Evolutionary conservation across 2,797 vertebrate species (phyloP).

Genomic region (Propithecus perrieri): DNA sequence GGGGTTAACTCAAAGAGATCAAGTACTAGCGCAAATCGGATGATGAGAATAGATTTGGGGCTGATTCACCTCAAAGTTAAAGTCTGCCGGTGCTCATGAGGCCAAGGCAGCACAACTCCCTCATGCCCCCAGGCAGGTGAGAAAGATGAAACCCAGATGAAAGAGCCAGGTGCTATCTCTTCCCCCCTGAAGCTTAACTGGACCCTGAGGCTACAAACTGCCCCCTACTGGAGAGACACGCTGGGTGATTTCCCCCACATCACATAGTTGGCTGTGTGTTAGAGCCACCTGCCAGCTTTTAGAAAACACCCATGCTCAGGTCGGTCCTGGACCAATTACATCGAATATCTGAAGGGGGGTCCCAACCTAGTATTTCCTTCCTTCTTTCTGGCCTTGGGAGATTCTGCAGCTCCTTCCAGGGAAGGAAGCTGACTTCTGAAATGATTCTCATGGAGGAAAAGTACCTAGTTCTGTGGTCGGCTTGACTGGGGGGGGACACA

Average conservation of each 20-base stretch:
- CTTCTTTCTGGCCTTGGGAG: slow-evolving; percentile 21
- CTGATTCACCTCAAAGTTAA: neutral
- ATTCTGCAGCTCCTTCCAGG: neutral
- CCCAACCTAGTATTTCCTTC: neutral
- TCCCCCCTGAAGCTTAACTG: neutral
- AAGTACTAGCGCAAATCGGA: neutral
- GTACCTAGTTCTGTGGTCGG: neutral
- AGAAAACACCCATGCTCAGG: neutral
- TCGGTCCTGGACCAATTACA: neutral
- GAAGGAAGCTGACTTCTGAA: neutral
- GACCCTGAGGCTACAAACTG: neutral
- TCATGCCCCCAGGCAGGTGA: neutral
- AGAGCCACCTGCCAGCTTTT: neutral
- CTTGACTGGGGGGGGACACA: neutral
- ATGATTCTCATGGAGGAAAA: neutral
- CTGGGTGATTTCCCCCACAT: neutral
- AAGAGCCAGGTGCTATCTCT: neutral
- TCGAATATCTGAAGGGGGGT: neutral
- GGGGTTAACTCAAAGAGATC: neutral
- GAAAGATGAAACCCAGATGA: neutral
- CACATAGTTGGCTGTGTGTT: neutral
- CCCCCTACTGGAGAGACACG: neutral
- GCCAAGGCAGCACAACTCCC: neutral
- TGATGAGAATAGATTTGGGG: neutral
- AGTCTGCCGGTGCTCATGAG: neutral